phyloP scores from a whole-genome alignment of 2,113 vertebrate genomes.

The Engystomops pustulosus region DNA sequence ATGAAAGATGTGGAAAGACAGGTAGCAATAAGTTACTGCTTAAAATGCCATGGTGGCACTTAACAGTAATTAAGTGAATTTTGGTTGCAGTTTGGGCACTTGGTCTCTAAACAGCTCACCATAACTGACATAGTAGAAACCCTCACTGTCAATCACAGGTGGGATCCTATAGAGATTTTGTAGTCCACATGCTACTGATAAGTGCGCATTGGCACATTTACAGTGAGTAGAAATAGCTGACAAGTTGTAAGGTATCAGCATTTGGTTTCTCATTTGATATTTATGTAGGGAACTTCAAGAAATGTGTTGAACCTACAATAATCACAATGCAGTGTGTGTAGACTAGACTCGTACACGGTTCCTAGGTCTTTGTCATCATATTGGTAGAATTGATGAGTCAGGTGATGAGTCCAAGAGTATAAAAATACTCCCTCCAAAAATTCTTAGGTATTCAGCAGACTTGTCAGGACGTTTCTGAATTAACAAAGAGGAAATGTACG shows the following conservation, averaged over 20 bases:
- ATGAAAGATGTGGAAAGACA: too few relatives aligned
- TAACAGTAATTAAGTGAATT: too few relatives aligned
- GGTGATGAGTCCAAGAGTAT: not conserved
- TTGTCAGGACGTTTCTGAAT: conserved; percentile 45
- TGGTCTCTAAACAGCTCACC: too few relatives aligned
- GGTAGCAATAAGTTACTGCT: too few relatives aligned
- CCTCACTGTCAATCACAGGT: too few relatives aligned
- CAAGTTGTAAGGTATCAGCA: not conserved
- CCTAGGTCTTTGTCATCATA: not conserved
- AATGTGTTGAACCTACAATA: not conserved
- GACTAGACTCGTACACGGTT: not conserved
- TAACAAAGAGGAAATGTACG: conserved; percentile 28
- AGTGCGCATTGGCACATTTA: too few relatives aligned
- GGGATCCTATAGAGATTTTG: too few relatives aligned
- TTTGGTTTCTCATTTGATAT: not conserved
- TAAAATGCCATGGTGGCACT: too few relatives aligned
- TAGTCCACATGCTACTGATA: too few relatives aligned
- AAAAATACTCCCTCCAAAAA: conserved; percentile 14
- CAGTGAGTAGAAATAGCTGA: too few relatives aligned
- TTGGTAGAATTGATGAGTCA: conserved; percentile 37
- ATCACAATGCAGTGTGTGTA: not conserved
- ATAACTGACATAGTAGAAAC: too few relatives aligned
- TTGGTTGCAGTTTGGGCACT: too few relatives aligned
- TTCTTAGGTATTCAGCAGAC: conserved; percentile 35
- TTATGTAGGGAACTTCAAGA: not conserved